Evolutionary conservation across 2,888 invertebrate genomes (phyloP).

Genomic region (Cyclophora albipunctata): DNA sequence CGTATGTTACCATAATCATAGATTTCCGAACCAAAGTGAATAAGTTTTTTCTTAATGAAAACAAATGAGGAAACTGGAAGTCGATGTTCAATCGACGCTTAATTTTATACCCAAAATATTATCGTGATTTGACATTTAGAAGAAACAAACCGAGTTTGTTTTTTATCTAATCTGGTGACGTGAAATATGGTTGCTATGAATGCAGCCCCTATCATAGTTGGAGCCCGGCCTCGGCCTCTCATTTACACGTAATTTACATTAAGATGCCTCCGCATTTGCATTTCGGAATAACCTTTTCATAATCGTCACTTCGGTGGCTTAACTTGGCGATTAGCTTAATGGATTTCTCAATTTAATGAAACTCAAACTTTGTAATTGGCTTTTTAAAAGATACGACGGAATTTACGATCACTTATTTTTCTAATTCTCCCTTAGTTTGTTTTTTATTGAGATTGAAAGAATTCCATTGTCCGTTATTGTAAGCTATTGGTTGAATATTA

Average conservation of each 20-base stretch:
- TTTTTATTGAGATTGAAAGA: constrained; percentile 23
- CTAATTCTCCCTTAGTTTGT: constrained; percentile 22
- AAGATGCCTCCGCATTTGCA: constrained; percentile 63
- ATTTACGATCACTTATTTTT: constrained; percentile 45
- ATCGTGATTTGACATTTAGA: constrained; percentile 30
- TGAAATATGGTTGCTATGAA: constrained; percentile 56
- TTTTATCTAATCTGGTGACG: constrained; percentile 52
- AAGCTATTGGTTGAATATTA: constrained; percentile 42
- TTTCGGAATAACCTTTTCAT: constrained; percentile 63
- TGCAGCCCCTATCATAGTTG: constrained; percentile 45
- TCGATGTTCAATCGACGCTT: constrained; percentile 29
- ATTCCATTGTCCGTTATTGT: constrained; percentile 35
- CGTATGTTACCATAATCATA: constrained; percentile 62
- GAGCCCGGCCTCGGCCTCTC: constrained; percentile 47
- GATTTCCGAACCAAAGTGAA: constrained; percentile 46
- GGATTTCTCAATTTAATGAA: constrained; percentile 68
- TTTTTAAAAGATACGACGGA: constrained; percentile 57
- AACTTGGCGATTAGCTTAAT: constrained; percentile 65
- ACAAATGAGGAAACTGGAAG: constrained; percentile 49
- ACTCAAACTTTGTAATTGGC: constrained; percentile 59
- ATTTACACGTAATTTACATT: constrained; percentile 69
- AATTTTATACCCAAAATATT: constrained; percentile 28
- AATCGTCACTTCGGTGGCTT: constrained; percentile 63
- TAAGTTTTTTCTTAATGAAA: constrained; percentile 54
- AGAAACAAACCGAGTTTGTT: constrained; percentile 39